Evolutionary conservation across 2,113 vertebrate genomes (phyloP).

Genomic region (Tamias sibiricus): DNA sequence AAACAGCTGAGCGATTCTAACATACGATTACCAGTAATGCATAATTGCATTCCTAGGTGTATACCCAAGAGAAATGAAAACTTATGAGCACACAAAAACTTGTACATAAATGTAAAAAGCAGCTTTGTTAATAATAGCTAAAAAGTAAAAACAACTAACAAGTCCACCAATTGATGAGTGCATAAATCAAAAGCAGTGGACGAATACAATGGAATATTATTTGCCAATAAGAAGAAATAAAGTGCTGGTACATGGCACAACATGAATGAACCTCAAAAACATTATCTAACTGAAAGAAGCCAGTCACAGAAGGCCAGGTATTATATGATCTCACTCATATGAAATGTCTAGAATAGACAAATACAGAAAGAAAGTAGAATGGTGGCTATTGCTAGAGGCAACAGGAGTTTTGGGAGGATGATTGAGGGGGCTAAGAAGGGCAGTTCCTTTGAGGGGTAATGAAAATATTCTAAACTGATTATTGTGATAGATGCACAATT

Average conservation of each 20-base stretch:
- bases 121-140: neutral
- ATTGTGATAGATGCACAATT: neutral
- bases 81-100: neutral
- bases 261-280: neutral
- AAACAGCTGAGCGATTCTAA: neutral
- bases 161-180: neutral
- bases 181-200: neutral
- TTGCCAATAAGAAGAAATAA: neutral
- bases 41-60: neutral
- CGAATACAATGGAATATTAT: neutral
- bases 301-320: neutral
- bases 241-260: neutral
- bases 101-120: neutral
- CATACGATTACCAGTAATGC: neutral
- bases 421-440: neutral
- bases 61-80: neutral
- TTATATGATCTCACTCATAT: neutral
- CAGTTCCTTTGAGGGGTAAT: neutral
- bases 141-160: slow-evolving; percentile 18
- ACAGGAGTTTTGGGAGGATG: neutral
- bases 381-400: neutral
- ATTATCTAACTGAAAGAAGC: neutral
- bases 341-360: neutral
- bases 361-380: neutral
- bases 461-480: slow-evolving; percentile 13